Percentiles rank a stretch among this genome's conserved stretches.
phyloP scores from a whole-genome alignment of 2,797 vertebrate genomes.

The Glossophaga mutica region DNA sequence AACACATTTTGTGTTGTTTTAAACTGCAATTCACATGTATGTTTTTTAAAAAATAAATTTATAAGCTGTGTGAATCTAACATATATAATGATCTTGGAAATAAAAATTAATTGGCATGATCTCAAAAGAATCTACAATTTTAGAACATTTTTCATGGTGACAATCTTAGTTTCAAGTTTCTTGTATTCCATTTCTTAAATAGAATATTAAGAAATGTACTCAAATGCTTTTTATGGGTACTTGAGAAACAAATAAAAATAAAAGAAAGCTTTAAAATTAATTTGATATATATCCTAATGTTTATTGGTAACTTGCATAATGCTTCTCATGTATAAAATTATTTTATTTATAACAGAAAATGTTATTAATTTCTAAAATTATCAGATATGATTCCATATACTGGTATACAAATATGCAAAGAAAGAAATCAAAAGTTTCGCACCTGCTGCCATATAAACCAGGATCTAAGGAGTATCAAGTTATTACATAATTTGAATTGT shows the following conservation, averaged over 20 bases:
- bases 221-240: neutral
- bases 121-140: neutral
- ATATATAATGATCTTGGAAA: neutral
- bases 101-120: slow-evolving; percentile 26
- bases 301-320: slow-evolving; percentile 22
- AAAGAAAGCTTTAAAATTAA: slow-evolving; percentile 16
- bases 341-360: neutral
- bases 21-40: neutral
- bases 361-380: slow-evolving; percentile 12
- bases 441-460: neutral
- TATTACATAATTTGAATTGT: neutral
- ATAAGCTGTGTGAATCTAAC: neutral
- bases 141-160: neutral
- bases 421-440: neutral
- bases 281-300: neutral
- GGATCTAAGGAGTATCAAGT: neutral
- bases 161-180: neutral
- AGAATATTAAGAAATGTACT: neutral
- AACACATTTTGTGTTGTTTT: neutral
- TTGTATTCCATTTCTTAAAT: neutral
- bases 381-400: neutral
- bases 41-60: neutral
- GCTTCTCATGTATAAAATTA: slow-evolving; percentile 30
- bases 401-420: neutral
- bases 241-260: slow-evolving; percentile 27